Conservation (phyloP, 2,113 vertebrate species). For the Chamaetylas fuelleborni region DNA sequence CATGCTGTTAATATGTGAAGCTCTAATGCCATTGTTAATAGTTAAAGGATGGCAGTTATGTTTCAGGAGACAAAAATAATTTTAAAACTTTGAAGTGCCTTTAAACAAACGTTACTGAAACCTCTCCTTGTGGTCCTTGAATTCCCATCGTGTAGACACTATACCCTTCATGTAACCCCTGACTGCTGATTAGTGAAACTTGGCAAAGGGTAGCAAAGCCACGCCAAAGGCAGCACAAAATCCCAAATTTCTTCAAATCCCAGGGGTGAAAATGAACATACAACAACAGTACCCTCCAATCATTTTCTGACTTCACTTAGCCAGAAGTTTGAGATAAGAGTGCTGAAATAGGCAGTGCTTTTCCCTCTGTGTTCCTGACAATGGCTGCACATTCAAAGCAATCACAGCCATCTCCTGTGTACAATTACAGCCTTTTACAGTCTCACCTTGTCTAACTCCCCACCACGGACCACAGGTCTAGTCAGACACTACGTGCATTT, state of each 20-base stretch:
- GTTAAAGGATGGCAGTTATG: background rate
- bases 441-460: slow-evolving; percentile 58
- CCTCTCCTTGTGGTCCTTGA: slow-evolving; percentile 5
- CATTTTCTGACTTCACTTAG: slow-evolving; percentile 6
- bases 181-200: slow-evolving; percentile 50
- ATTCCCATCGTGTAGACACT: background rate
- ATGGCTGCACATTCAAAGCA: slow-evolving; percentile 52
- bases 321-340: slow-evolving; percentile 23
- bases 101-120: slow-evolving; percentile 10
- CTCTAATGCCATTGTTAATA: slow-evolving; percentile 30
- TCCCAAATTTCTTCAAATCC: slow-evolving; percentile 34
- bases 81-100: background rate
- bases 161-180: slow-evolving; percentile 21
- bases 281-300: background rate
- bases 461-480: slow-evolving; percentile 5
- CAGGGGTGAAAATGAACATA: slow-evolving; percentile 5
- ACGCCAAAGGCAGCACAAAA: slow-evolving; percentile 47
- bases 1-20: background rate
- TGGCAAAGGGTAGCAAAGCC: slow-evolving; percentile 7
- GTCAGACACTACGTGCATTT: slow-evolving; percentile 49
- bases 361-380: slow-evolving; percentile 16
- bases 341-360: background rate
- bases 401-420: slow-evolving; percentile 53
- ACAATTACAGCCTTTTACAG: slow-evolving; percentile 60
- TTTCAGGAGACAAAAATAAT: slow-evolving; percentile 10